These are phyloP conservation scores for Eclectus roratus DNA, from an alignment of 2,113 vertebrate genomes.

Conservation along the genomic window DNA sequence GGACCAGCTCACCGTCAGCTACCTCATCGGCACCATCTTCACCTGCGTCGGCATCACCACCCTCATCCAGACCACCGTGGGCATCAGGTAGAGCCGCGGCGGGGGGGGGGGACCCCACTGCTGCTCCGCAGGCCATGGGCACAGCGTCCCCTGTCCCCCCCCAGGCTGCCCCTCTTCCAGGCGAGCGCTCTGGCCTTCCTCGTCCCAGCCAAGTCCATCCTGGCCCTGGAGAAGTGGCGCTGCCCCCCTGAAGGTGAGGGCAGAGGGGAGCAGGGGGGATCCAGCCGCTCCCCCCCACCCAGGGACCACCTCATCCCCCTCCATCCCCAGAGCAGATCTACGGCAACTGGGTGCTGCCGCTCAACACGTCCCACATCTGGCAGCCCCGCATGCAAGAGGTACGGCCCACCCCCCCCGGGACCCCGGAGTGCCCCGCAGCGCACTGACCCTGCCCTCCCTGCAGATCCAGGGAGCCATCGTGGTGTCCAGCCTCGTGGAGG, in stretches of 20 bases:
- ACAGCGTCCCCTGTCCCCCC: neutral
- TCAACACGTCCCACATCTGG: conserved; percentile 92
- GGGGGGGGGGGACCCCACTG: fast-evolving
- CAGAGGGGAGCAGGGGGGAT: too few species aligned
- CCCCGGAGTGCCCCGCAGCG: fast-evolving
- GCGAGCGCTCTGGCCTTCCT: conserved; percentile 88
- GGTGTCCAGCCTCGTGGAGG: conserved; percentile 88
- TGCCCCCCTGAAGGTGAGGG: conserved; percentile 82
- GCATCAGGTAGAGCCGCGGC: conserved; percentile 81
- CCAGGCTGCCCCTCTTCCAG: conserved; percentile 87
- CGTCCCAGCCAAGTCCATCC: conserved; percentile 84
- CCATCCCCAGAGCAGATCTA: conserved; percentile 88
- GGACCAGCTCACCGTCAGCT: conserved; percentile 91
- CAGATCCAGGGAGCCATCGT: conserved; percentile 95
- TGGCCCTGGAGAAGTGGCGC: conserved; percentile 85
- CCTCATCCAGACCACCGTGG: conserved; percentile 92
- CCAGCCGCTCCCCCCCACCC: neutral
- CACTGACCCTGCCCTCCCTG: neutral
- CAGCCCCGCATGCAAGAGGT: conserved; percentile 94
- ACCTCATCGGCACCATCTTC: conserved; percentile 96
- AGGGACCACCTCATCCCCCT: neutral
- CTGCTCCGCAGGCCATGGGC: neutral
- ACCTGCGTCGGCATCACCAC: conserved; percentile 94
- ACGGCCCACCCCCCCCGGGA: fast-evolving
- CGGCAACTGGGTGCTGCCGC: conserved; percentile 86